These are phyloP conservation scores for Chaetorhynchus papuensis DNA, from an alignment of 2,113 vertebrate genomes.

Conservation along the genomic window DNA sequence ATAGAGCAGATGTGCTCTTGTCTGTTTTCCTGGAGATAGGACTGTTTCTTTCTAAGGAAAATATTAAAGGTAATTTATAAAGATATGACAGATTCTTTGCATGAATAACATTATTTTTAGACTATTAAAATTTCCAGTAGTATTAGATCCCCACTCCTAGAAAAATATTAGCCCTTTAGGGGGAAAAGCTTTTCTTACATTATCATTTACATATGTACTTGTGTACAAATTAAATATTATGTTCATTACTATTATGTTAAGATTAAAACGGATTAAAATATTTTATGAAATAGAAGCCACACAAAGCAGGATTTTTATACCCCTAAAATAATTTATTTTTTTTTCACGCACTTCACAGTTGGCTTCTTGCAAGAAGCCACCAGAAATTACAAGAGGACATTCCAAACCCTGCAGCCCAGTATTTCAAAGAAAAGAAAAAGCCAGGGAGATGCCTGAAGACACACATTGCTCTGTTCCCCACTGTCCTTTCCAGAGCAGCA, in stretches of 20 bases:
- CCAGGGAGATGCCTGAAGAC: background rate
- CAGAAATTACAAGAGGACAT: conserved; percentile 8
- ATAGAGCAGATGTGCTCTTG: background rate
- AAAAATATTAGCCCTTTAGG: background rate
- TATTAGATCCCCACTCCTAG: background rate
- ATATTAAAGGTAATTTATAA: background rate
- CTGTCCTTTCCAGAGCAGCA: background rate
- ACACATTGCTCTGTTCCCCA: conserved; percentile 39
- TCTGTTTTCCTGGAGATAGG: background rate
- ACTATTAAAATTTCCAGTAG: background rate
- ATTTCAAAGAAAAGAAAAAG: conserved; percentile 33
- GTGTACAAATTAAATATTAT: background rate
- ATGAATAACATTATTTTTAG: background rate
- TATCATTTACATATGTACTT: background rate
- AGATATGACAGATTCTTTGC: background rate
- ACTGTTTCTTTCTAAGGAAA: background rate
- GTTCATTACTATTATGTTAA: background rate
- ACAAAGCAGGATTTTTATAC: background rate
- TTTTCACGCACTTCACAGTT: conserved; percentile 3
- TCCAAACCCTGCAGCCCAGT: conserved; percentile 4
- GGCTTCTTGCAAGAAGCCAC: background rate
- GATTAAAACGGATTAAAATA: background rate
- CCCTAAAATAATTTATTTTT: background rate
- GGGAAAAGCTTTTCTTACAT: background rate
- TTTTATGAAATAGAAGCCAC: background rate